Evolutionary conservation across 2,888 invertebrate species (phyloP).

Genomic region (Caradrina kadenii): DNA sequence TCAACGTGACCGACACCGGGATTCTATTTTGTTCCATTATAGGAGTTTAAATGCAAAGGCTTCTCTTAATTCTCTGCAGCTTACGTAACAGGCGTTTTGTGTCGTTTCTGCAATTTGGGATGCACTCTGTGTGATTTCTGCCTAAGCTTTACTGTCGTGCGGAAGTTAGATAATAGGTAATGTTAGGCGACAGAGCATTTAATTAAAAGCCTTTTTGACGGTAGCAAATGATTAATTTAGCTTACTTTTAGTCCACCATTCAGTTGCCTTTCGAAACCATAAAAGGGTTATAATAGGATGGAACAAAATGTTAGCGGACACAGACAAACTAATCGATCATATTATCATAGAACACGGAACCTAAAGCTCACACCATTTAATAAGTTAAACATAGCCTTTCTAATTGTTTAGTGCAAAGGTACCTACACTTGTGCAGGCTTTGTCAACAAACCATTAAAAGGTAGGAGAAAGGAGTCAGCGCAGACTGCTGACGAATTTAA

Average conservation of each 20-base stretch:
- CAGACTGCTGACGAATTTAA: conserved; percentile 18
- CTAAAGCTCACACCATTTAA: conserved; percentile 42
- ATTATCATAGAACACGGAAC: conserved; percentile 4
- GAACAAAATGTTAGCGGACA: conserved; percentile 4
- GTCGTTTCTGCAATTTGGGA: not conserved
- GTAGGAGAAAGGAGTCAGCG: conserved; percentile 41
- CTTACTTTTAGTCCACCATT: not conserved
- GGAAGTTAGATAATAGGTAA: not conserved
- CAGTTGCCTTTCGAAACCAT: not conserved
- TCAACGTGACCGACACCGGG: conserved; percentile 5
- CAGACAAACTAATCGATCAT: conserved; percentile 12
- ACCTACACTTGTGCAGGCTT: conserved; percentile 22
- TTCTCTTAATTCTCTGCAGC: not conserved
- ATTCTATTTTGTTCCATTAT: not conserved
- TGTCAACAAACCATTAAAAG: conserved; percentile 53
- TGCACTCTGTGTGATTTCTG: not conserved
- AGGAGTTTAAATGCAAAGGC: not conserved
- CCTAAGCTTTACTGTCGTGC: not conserved
- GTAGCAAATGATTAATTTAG: not conserved
- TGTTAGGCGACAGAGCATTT: not conserved
- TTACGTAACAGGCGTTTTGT: not conserved
- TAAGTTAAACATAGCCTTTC: conserved; percentile 53
- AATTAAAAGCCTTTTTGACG: too few relatives aligned
- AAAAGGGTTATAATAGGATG: conserved; percentile 3
- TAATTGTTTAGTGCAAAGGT: conserved; percentile 48